A percentile compares a stretch with the other conserved stretches of the same genome.
Evolutionary conservation across 2,797 vertebrate genomes (phyloP).

Genomic region (Rachycentron canadum): DNA sequence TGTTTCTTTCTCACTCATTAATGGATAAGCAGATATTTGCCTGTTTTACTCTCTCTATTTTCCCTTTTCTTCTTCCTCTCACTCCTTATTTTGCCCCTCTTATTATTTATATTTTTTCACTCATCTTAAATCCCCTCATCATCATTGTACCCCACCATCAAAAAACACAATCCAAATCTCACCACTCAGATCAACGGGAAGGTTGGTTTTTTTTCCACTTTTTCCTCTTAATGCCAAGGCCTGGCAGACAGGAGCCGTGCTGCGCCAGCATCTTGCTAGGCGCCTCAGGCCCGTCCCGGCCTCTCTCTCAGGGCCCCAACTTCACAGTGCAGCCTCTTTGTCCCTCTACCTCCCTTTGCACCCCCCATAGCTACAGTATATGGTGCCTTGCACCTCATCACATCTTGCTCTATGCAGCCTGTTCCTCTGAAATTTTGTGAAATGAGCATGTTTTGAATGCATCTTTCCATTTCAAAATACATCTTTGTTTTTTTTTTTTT

Average conservation of each 20-base stretch:
- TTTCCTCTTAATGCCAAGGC: constrained; percentile 70
- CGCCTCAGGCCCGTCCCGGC: constrained; percentile 78
- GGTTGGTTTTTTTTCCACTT: constrained; percentile 98
- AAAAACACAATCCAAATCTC: constrained; percentile 90
- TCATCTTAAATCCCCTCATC: constrained; percentile 91
- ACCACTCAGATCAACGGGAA: constrained; percentile 99
- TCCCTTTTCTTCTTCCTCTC: constrained; percentile 90
- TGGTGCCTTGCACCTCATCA: constrained; percentile 24
- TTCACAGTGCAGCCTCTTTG: constrained; percentile 24
- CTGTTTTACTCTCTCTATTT: constrained; percentile 87
- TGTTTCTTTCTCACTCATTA: constrained; percentile 58
- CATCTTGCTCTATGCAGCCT: constrained; percentile 15
- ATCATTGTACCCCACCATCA: constrained; percentile 95
- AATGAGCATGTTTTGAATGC: constrained; percentile 35
- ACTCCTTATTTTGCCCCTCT: constrained; percentile 66
- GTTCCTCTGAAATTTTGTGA: constrained; percentile 60
- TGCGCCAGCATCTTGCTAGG: constrained; percentile 70
- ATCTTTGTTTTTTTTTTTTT: background rate
- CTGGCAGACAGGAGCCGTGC: constrained; percentile 79
- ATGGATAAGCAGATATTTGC: constrained; percentile 84
- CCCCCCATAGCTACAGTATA: constrained; percentile 11
- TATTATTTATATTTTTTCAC: constrained; percentile 73
- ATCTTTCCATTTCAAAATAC: too few species aligned
- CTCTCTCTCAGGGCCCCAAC: constrained; percentile 53
- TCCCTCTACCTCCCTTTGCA: constrained; percentile 10